Conservation (phyloP, 2,797 vertebrate genomes). For the Sebastes iracundus region DNA sequence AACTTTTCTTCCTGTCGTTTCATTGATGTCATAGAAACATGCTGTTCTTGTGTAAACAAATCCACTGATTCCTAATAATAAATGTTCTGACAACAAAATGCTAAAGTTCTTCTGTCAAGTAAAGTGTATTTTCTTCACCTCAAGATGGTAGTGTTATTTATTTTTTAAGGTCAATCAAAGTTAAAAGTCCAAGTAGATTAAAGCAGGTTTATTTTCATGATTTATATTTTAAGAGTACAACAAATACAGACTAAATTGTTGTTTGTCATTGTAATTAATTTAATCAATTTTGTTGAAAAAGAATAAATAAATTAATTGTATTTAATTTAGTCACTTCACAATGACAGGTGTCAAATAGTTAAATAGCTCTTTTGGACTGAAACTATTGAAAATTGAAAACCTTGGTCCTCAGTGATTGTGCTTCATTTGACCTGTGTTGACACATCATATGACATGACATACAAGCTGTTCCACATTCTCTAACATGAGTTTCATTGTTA, state of each 20-base stretch:
- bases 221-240: background rate
- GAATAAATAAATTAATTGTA: background rate
- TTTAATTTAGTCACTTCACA: background rate
- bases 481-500: no score
- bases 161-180: background rate
- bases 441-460: background rate
- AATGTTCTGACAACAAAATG: no score
- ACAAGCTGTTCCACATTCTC: no score
- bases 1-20: no score
- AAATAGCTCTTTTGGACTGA: background rate
- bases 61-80: no score
- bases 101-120: background rate
- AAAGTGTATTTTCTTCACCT: constrained; percentile 17
- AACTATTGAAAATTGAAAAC: background rate
- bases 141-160: constrained; percentile 46
- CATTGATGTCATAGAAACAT: no score
- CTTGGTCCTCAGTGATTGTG: background rate
- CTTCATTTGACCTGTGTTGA: background rate
- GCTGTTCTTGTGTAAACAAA: no score
- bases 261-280: background rate
- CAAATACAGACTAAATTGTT: background rate
- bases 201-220: background rate
- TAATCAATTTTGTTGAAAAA: background rate
- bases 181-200: background rate
- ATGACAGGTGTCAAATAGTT: accelerated